Evolutionary conservation across 2,797 vertebrate genomes (phyloP).

Genomic region (Tympanoctomys barrerae): DNA sequence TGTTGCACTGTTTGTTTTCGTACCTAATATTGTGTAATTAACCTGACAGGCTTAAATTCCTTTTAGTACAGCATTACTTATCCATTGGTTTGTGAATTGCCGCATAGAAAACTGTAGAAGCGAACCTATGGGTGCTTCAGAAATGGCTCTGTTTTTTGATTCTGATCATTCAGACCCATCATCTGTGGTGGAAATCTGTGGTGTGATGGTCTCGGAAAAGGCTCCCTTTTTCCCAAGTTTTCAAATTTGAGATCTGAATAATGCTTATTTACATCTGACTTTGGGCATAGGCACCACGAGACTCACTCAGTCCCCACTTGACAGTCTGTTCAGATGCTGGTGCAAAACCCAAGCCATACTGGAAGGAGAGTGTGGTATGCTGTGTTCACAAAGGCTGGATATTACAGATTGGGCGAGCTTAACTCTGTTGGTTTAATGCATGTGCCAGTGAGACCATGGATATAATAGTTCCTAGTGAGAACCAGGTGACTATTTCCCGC

Average conservation of each 20-base stretch:
- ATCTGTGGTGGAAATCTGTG: not conserved
- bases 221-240: not conserved
- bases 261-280: not conserved
- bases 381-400: conserved; percentile 75
- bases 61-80: conserved; percentile 81
- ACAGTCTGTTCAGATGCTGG: not conserved
- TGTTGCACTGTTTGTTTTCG: conserved; percentile 94
- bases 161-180: conserved; percentile 54
- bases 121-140: not conserved
- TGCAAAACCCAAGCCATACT: conserved; percentile 34
- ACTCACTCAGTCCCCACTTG: not conserved
- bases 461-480: not conserved
- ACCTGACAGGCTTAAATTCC: conserved; percentile 87
- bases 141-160: conserved; percentile 54
- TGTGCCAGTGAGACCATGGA: conserved; percentile 18
- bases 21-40: conserved; percentile 91
- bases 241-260: conserved; percentile 55
- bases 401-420: conserved; percentile 39
- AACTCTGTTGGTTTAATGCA: conserved; percentile 54
- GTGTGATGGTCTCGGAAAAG: conserved; percentile 10
- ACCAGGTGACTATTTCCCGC: not conserved
- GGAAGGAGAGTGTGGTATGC: conserved; percentile 44
- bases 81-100: conserved; percentile 76
- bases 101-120: conserved; percentile 24
- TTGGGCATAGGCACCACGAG: not conserved